Percentiles rank a stretch among this genome's conserved stretches.
phyloP scores from a whole-genome alignment of 2,113 vertebrate species.

The Ochotona curzoniae region DNA sequence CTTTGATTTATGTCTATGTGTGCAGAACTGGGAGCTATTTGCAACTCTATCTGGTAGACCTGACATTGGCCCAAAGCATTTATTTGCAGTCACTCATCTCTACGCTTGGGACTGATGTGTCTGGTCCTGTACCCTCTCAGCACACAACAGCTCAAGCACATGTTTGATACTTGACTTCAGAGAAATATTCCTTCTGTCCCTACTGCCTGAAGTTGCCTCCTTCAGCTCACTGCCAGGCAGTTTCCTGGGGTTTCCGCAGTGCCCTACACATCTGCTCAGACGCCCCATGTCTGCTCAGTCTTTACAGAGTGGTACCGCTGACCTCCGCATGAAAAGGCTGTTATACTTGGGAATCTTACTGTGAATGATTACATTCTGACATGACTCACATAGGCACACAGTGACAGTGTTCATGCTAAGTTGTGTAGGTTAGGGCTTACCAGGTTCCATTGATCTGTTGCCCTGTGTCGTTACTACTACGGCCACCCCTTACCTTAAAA shows the following conservation, averaged over 20 bases:
- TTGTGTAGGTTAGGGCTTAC: neutral
- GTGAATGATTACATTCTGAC: neutral
- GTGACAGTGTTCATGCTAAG: neutral
- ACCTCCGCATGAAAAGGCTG: neutral
- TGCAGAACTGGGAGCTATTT: constrained; percentile 30
- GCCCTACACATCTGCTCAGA: neutral
- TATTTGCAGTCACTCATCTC: constrained; percentile 3
- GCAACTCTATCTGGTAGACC: constrained; percentile 61
- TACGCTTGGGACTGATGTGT: neutral
- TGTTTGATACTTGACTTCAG: constrained; percentile 5
- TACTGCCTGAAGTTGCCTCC: neutral
- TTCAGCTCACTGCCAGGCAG: neutral
- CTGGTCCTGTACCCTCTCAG: neutral
- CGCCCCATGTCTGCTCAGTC: neutral
- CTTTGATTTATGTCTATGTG: constrained; percentile 70
- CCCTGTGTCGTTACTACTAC: neutral
- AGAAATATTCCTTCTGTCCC: neutral
- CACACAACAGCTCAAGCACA: neutral
- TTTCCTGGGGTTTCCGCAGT: neutral
- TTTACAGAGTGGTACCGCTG: rapidly evolving
- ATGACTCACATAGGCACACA: neutral
- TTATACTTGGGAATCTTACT: neutral
- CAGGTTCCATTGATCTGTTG: neutral
- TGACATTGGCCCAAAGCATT: constrained; percentile 57
- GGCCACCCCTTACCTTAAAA: neutral